Conservation (phyloP, 1,140 invertebrate species). For the Hyphantria cunea region DNA sequence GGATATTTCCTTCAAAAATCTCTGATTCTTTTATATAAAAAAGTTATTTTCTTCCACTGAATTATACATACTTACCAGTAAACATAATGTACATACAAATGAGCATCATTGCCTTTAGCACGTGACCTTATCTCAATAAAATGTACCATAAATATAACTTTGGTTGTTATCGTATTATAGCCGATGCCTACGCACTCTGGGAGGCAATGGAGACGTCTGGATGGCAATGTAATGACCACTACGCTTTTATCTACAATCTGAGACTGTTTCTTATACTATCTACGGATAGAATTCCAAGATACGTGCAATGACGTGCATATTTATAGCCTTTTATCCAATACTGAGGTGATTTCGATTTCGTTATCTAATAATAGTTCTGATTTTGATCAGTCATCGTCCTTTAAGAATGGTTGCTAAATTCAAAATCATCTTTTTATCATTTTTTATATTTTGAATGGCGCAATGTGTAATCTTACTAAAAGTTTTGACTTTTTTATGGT, state of each 20-base stretch:
- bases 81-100: too few relatives aligned
- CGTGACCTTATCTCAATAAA: background rate
- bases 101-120: background rate
- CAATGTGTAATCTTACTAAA: too few relatives aligned
- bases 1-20: too few relatives aligned
- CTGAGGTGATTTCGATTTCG: too few relatives aligned
- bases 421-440: too few relatives aligned
- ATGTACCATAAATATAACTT: slow-evolving; percentile 3
- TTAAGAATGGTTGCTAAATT: background rate
- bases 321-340: background rate
- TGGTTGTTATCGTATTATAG: slow-evolving; percentile 18
- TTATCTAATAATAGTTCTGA: background rate
- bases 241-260: slow-evolving; percentile 37
- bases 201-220: slow-evolving; percentile 51
- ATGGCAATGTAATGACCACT: slow-evolving; percentile 43
- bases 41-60: too few relatives aligned
- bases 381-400: background rate
- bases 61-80: too few relatives aligned
- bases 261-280: slow-evolving; percentile 44
- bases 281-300: background rate
- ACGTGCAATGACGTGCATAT: background rate
- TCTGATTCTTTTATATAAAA: too few relatives aligned
- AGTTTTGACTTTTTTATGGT: too few relatives aligned
- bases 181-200: slow-evolving; percentile 28
- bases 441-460: too few relatives aligned